Base-by-base conservation (phyloP, 2,113 vertebrate genomes). In the Rhea americana region DNA sequence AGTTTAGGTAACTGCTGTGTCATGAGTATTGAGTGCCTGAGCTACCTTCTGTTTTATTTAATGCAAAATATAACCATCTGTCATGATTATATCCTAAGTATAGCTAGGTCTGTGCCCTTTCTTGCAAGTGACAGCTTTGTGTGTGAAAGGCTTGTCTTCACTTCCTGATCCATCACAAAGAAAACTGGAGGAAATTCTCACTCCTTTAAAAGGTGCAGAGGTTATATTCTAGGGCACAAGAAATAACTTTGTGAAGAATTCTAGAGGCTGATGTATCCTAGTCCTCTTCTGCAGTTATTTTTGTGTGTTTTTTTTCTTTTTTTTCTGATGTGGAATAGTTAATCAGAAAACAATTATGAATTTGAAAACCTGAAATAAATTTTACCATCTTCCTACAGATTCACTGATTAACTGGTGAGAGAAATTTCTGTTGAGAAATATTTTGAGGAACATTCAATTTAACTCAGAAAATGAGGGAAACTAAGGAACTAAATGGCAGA, bases 71-170 rank as follows among this genome's bases (percentile, higher is more conserved):
- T 72, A 51, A 16, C 8, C 22, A n/a, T 24, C 14, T 87, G 28
- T 79, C 0, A 0, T 18, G 47, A 19, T 15, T 7, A 25, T 32
- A 37, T 80, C 55, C 28, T 32, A 35, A 61, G 43, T 25, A 25
- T 7, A 67, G 32, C 22, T 63, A 62, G 63, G 37, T 16, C 7
- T 5, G 0, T 1, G 1, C 24, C 61, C 4, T 47, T 12, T 66
- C 43, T 70, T 48, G 77, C 14, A 4, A 58, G 24, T 74, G 20
- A 68, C 35, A 81, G 28, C 35, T 68, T 74, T 9, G 3, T 47
- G 24, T 65, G 13, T 71, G 50, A 18, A 81, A 20, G 28, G 14
- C 22, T 51, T 85, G 24, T 32, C 22, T 67, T 87, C 11, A 3
- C 43, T 89, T 94, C 24, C 37, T 28, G 14, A 30, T 67, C 55